Evolutionary conservation across 2,888 invertebrate genomes (phyloP).

Genomic region (Xylota segnis): DNA sequence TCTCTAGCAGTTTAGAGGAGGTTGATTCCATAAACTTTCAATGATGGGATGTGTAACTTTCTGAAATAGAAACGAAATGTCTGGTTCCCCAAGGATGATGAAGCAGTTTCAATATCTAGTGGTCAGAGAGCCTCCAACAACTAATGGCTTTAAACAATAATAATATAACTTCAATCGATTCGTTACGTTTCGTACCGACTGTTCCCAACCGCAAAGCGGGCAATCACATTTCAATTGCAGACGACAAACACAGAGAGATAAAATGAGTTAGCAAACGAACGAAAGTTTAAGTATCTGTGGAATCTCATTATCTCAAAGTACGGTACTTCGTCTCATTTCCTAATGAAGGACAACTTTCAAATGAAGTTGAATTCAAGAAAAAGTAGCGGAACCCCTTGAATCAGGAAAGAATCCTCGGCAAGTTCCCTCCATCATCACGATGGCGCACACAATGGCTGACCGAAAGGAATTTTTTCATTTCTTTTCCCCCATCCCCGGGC

Average conservation of each 20-base stretch:
- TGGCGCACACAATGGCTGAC: slow-evolving; percentile 15
- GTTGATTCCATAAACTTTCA: too few relatives aligned
- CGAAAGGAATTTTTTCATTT: slow-evolving; percentile 55
- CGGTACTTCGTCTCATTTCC: slow-evolving; percentile 8
- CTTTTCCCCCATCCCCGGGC: not conserved
- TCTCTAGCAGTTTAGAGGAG: too few relatives aligned
- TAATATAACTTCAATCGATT: not conserved
- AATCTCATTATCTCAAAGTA: slow-evolving; percentile 54
- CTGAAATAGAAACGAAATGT: too few relatives aligned
- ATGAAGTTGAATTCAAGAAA: slow-evolving; percentile 14
- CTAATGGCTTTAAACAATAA: too few relatives aligned
- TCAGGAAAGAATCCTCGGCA: slow-evolving; percentile 4
- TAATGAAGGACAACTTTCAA: not conserved
- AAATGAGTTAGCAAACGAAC: slow-evolving; percentile 43
- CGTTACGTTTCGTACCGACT: not conserved
- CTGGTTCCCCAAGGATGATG: too few relatives aligned
- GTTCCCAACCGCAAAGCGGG: not conserved
- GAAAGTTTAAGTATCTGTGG: slow-evolving; percentile 47
- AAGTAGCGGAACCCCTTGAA: not conserved
- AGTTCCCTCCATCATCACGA: not conserved
- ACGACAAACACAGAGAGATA: not conserved
- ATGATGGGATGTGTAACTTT: too few relatives aligned
- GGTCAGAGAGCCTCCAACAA: too few relatives aligned
- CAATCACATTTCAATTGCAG: slow-evolving; percentile 10
- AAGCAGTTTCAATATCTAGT: too few relatives aligned